These are phyloP conservation scores for Papilio elwesi DNA, from an alignment of 2,888 invertebrate genomes.

Conservation along the genomic window DNA sequence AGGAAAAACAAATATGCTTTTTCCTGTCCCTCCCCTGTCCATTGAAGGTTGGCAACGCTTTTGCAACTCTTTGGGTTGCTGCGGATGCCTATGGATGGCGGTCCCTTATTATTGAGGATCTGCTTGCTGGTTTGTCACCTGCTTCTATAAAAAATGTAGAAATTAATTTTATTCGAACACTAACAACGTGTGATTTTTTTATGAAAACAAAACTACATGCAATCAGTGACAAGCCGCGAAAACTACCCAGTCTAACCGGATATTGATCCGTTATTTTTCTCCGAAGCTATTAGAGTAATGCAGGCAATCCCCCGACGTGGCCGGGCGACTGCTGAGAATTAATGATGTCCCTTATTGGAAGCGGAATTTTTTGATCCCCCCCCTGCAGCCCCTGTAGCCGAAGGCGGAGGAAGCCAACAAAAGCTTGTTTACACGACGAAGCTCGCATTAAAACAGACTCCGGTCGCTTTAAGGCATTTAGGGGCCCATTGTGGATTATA, in stretches of 20 bases:
- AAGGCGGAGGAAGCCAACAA: constrained; percentile 68
- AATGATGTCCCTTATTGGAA: constrained; percentile 89
- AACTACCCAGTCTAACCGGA: constrained; percentile 53
- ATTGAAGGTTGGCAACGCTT: no score
- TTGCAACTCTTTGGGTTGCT: no score
- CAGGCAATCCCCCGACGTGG: constrained; percentile 68
- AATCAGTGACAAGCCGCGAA: constrained; percentile 50
- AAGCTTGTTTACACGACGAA: constrained; percentile 75
- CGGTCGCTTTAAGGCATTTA: constrained; percentile 69
- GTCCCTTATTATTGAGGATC: no score
- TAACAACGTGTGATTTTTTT: no score
- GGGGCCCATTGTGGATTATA: constrained; percentile 63
- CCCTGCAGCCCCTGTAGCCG: constrained; percentile 51
- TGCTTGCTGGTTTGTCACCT: no score
- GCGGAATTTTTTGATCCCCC: constrained; percentile 87
- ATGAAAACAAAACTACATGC: constrained; percentile 4
- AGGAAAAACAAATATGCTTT: no score
- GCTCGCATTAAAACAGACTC: constrained; percentile 69
- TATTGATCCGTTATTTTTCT: constrained; percentile 76
- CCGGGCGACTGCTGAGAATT: constrained; percentile 81
- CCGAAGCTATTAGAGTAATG: constrained; percentile 69
- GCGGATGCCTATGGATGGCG: no score
- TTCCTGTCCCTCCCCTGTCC: no score
- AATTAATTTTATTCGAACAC: no score
- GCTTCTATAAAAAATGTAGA: no score